Percentiles rank a stretch among this genome's conserved stretches.
phyloP scores from a whole-genome alignment of 2,797 vertebrate genomes.

The Cossypha heuglini region DNA sequence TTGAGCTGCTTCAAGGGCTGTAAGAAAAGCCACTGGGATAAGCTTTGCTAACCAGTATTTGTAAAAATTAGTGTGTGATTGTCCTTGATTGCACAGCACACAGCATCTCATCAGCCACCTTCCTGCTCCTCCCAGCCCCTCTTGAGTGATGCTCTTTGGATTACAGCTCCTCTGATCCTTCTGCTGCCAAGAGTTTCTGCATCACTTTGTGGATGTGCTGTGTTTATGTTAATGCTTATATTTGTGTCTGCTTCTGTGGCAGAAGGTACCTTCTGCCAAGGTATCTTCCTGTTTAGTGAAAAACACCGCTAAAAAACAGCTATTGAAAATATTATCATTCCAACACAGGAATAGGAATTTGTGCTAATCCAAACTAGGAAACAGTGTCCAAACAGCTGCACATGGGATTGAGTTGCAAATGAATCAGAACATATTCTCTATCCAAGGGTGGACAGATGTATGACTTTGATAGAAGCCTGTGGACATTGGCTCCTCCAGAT shows the following conservation, averaged over 20 bases:
- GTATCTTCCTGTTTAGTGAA: background rate
- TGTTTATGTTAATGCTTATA: background rate
- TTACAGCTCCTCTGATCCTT: background rate
- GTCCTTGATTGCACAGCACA: background rate
- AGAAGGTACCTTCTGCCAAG: background rate
- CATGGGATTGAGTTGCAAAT: background rate
- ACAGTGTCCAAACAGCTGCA: background rate
- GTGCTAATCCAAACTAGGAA: background rate
- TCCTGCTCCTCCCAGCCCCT: background rate
- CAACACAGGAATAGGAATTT: background rate
- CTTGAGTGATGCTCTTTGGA: fast-evolving
- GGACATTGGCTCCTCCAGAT: background rate
- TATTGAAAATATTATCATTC: background rate
- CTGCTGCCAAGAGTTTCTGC: background rate
- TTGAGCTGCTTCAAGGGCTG: background rate
- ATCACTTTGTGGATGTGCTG: background rate
- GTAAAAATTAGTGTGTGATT: background rate
- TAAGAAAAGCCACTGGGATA: background rate
- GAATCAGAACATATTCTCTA: background rate
- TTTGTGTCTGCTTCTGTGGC: background rate
- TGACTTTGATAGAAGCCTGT: background rate
- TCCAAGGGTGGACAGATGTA: background rate
- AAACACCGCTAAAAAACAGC: background rate
- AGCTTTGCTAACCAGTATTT: background rate
- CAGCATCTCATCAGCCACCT: background rate